Base-by-base conservation (phyloP, 2,888 invertebrate species). In the Girardia tigrina region DNA sequence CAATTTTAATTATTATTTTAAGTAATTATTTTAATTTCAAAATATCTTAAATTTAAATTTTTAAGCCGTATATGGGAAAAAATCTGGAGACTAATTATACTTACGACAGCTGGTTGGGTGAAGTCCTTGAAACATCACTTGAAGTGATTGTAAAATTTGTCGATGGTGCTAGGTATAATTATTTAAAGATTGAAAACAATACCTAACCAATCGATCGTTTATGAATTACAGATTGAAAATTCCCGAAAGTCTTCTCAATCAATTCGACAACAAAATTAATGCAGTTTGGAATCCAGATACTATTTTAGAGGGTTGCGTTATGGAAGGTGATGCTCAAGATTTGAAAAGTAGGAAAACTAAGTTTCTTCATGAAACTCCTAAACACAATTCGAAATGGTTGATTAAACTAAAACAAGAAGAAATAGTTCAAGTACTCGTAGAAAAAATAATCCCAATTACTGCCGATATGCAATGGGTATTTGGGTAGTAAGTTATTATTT, bases 131-230 rank as follows among this genome's bases (percentile, higher is more conserved):
- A 26, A 36, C 56, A 4, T 26, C 56, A n/a, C 6, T 74, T 26
- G 74, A 74, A 42, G 26, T 74, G 1, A 28, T 74, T 69, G 26
- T 74, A 26, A 42, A 69, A 42, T 74, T 74, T 56, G 42, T 27
- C 26, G 74, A 74, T 56, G 74, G 74, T 26, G 74, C 74, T 29
- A 27, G 36, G 73, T 73, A n/a, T n/a, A n/a, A n/a, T n/a, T n/a
- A n/a, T n/a, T n/a, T 36, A 56, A 4, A 20, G 23, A n/a, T 20
- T 12, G n/a, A n/a, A 4, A 56, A 56, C 4, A 20, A 23, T 2
- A n/a, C 4, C 23, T 56, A 56, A 4, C n/a, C 6, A n/a, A 12
- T 20, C 23, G 6, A 56, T 56, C n/a, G 23, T 36, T 36, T n/a
- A n/a, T 36, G 56, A n/a, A 12, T n/a, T 56, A 20, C n/a, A 56